Evolutionary conservation across 37 sponge, comb jelly and placozoan species (phyloP).

Genomic region (Bolinopsis microptera): DNA sequence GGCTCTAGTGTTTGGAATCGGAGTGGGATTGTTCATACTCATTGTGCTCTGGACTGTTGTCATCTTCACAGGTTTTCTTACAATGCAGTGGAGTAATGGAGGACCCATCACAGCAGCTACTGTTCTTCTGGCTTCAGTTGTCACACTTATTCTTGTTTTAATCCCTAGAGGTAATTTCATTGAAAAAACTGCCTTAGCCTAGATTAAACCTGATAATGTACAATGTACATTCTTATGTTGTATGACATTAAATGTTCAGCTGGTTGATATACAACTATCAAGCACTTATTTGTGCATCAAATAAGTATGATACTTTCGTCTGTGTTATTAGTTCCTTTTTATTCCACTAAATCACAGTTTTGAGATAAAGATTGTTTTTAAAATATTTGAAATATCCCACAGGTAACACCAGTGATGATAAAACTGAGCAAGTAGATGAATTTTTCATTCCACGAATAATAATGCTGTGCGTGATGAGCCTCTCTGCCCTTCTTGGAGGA

Average conservation of each 20-base stretch:
- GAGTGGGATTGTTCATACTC: conserved; percentile 13
- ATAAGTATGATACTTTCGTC: no score
- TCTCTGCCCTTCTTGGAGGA: not conserved
- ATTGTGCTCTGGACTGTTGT: not conserved
- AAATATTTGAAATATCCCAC: no score
- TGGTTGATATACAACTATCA: no score
- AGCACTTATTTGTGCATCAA: no score
- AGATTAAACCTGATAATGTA: no score
- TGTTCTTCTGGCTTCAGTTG: not conserved
- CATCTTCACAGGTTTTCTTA: not conserved
- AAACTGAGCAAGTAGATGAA: not conserved
- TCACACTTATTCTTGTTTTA: not conserved
- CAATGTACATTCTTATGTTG: no score
- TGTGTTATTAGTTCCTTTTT: no score
- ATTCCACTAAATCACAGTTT: no score
- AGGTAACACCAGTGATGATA: not conserved
- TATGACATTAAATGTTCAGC: no score
- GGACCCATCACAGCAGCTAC: not conserved
- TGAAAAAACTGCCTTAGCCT: no score
- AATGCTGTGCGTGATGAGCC: conserved; percentile 17
- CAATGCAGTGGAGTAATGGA: conserved; percentile 25
- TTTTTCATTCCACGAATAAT: not conserved
- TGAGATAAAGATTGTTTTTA: no score
- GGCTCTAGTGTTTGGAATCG: conserved; percentile 45
- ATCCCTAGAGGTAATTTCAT: not conserved